These are phyloP conservation scores for Sminthopsis crassicaudata DNA, from an alignment of 2,113 vertebrate genomes.

Conservation along the genomic window DNA sequence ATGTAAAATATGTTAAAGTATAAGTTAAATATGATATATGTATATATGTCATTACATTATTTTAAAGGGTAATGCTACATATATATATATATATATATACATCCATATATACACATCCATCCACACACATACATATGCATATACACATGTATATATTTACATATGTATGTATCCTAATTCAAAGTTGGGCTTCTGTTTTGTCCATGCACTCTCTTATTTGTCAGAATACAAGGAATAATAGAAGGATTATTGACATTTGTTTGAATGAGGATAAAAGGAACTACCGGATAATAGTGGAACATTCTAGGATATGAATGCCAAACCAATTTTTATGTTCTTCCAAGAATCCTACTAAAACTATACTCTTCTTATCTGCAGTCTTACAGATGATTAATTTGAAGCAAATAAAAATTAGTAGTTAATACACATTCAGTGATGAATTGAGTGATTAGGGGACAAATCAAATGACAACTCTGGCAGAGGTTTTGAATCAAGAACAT, in stretches of 20 bases:
- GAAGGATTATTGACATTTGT: neutral
- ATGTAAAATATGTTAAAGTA: too few relatives aligned
- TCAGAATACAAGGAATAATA: neutral
- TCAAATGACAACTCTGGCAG: neutral
- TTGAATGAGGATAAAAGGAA: neutral
- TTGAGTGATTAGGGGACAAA: neutral
- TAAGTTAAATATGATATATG: too few relatives aligned
- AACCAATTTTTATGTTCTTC: neutral
- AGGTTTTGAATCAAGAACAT: neutral
- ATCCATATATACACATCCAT: too few relatives aligned
- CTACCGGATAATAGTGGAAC: neutral
- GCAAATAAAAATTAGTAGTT: neutral
- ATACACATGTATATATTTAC: neutral
- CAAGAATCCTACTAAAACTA: neutral
- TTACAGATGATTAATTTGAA: neutral
- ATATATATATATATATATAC: neutral
- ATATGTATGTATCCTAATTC: neutral
- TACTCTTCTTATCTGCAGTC: neutral
- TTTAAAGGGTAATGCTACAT: neutral
- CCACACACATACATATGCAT: too few relatives aligned
- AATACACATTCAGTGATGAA: neutral
- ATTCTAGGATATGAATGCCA: neutral
- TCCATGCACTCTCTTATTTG: neutral
- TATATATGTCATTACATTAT: neutral
- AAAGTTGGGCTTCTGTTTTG: neutral